Base-by-base conservation (phyloP, 2,113 vertebrate genomes). In the Sinocyclocheilus maitianheensis region DNA sequence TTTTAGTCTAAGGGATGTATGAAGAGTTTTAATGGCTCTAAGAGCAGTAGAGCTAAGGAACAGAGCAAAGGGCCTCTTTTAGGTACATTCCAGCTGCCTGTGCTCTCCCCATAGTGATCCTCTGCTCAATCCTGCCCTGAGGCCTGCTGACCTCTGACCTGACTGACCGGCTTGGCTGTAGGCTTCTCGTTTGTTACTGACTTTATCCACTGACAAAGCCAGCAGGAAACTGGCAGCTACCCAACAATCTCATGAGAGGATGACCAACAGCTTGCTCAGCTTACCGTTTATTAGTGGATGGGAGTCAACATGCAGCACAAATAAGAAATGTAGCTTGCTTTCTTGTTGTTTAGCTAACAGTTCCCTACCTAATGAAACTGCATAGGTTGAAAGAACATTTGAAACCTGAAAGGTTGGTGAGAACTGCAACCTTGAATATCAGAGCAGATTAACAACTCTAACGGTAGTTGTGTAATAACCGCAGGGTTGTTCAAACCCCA, bases 221-320 rank as follows among this genome's bases (percentile, higher is more conserved):
- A 91, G 92, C 94, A 95, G 95, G 94, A 95, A 94, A 93, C 91
- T 95, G 94, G 94, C 92, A 94, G 93, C 93, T 93, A 91, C 95
- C 95, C 95, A 97, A 94, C 94, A 95, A 95, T 65, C 96, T 96
- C 95, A 95, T 93, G 92, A 92, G 95, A 95, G 95, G 92, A 93
- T 95, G 94, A 94, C 96, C 96, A 96, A 96, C 96, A 95, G 94
- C 94, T 94, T 93, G 94, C 95, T 97, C 96, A 95, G 94, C 94
- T 97, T 97, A 96, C 95, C 93, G 92, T 93, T 94, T 95, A 94
- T 94, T 92, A 91, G 92, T 94, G 93, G 91, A 94, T 91, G 92
- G 90, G 91, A 62, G 91, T 91, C 90, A 91, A 77, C 77, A 71
- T 63, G 30, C 72, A 78, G 51, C 24, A 12, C 48, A 75, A 90